Base-by-base conservation (phyloP, 2,888 invertebrate genomes). In the Lepidocyrtinus sp. region DNA sequence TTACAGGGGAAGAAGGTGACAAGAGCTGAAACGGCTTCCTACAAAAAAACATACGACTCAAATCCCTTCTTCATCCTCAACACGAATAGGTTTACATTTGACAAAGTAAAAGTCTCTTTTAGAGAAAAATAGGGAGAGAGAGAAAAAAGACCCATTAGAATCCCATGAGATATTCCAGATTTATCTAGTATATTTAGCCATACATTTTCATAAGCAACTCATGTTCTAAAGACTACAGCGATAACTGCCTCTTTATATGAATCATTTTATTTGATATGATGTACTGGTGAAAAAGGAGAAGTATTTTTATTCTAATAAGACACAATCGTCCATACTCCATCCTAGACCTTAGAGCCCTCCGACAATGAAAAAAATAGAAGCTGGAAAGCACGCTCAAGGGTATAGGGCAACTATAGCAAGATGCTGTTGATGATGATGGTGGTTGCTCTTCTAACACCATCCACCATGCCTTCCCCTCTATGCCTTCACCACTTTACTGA, bases 121-220 rank as follows among this genome's bases (percentile, higher is more conserved):
- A 17, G 50, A 2, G 1, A 50, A 50, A 50, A 50, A 50, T n/a
- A 17, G 50, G 50, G 17, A 17, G 17, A 17, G 12, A 12, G 12
- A 12, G 12, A 36, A 36, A 36, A 72, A 36, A 62, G 25, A 26
- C 25, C 72, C 72, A 72, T 72, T 72, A 72, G 64, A 76, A 71
- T 72, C 77, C 77, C 76, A 36, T 72, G 67, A 75, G 61, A 72
- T 59, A 67, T 78, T 78, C 78, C 78, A 78, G 78, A 78, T 78
- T 78, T 78, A 67, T 72, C 78, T 72, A 70, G 72, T 75, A 78
- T 73, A 46, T 73, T 70, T n/a, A 19, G 64, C n/a, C 21, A 15
- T 24, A 55, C 19, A 50, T 55, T 50, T 50, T 50, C 50, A 50
- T 50, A 17, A n/a, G 50, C 17, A 50, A 50, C 50, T 50, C 50